Conservation (phyloP, 2,797 vertebrate genomes). For the Ctenopoma kingsleyae region DNA sequence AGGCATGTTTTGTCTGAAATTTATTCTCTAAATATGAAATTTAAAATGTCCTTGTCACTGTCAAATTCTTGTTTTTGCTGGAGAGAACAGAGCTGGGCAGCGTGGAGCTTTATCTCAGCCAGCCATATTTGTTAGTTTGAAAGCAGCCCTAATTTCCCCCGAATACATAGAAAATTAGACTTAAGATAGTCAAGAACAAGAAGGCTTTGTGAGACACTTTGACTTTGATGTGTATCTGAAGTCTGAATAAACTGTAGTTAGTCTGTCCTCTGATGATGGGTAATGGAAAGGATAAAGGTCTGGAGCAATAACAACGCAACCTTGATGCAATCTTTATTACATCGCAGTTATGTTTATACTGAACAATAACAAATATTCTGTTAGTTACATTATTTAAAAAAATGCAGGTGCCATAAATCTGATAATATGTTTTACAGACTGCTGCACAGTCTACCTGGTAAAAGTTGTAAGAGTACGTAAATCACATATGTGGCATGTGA, state of each 20-base stretch:
- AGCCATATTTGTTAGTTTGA: conserved; percentile 61
- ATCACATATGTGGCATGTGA: neutral
- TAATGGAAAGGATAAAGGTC: conserved; percentile 43
- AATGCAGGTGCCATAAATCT: neutral
- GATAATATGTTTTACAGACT: neutral
- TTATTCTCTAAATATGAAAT: conserved; percentile 26
- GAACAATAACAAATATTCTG: conserved; percentile 7
- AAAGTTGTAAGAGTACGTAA: neutral
- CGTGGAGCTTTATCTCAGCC: conserved; percentile 49
- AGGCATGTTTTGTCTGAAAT: conserved; percentile 4
- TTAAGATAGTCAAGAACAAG: conserved; percentile 36
- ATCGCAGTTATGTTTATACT: conserved; percentile 5
- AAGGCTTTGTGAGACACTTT: conserved; percentile 41
- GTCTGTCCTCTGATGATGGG: conserved; percentile 32
- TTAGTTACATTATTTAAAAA: neutral
- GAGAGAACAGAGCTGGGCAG: conserved; percentile 22
- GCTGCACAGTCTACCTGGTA: neutral
- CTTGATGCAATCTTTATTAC: conserved; percentile 35
- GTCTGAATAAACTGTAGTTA: conserved; percentile 20
- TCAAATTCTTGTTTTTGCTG: conserved; percentile 15
- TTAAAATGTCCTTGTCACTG: conserved; percentile 35
- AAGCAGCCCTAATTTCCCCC: conserved; percentile 50
- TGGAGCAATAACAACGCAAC: conserved; percentile 17
- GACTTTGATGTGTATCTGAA: conserved; percentile 57
- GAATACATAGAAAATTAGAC: conserved; percentile 45